Conservation (phyloP, 2,888 invertebrate genomes). For the Stegana nigrithorax region DNA sequence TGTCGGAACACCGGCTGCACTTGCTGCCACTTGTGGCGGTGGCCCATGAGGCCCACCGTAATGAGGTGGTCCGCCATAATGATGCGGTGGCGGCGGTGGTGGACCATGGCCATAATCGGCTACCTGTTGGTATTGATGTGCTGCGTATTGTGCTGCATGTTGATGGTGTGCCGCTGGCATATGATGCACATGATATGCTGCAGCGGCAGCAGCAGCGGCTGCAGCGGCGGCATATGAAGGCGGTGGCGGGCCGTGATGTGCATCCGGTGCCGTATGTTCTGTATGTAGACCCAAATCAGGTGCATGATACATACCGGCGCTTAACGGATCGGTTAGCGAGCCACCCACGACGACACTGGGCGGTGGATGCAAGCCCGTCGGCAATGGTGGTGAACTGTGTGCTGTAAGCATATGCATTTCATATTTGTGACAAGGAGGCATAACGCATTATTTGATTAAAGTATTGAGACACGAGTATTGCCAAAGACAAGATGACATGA, state of each 20-base stretch:
- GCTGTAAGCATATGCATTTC: slow-evolving; percentile 37
- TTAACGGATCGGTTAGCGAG: slow-evolving; percentile 56
- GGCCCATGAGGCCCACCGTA: slow-evolving; percentile 36
- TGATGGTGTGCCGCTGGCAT: slow-evolving; percentile 50
- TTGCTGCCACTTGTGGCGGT: slow-evolving; percentile 32
- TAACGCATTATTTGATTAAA: too few relatives aligned
- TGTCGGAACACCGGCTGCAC: slow-evolving; percentile 27
- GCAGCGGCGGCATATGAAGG: slow-evolving; percentile 58
- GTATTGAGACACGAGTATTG: too few relatives aligned
- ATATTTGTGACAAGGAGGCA: too few relatives aligned
- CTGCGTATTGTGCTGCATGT: slow-evolving; percentile 59
- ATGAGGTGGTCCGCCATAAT: slow-evolving; percentile 32
- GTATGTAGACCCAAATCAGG: slow-evolving; percentile 60
- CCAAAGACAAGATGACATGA: too few relatives aligned
- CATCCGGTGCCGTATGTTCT: slow-evolving; percentile 53
- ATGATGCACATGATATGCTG: slow-evolving; percentile 63
- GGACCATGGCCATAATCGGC: slow-evolving; percentile 55
- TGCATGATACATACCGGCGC: slow-evolving; percentile 59
- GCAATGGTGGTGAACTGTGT: slow-evolving; percentile 54
- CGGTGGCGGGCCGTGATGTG: slow-evolving; percentile 62
- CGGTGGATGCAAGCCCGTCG: slow-evolving; percentile 40
- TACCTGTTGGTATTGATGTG: slow-evolving; percentile 57
- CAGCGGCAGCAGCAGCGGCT: slow-evolving; percentile 61
- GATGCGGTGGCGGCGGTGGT: slow-evolving; percentile 48
- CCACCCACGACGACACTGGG: slow-evolving; percentile 28